phyloP scores from a whole-genome alignment of 2,113 vertebrate species.

The Bubo blakistoni region DNA sequence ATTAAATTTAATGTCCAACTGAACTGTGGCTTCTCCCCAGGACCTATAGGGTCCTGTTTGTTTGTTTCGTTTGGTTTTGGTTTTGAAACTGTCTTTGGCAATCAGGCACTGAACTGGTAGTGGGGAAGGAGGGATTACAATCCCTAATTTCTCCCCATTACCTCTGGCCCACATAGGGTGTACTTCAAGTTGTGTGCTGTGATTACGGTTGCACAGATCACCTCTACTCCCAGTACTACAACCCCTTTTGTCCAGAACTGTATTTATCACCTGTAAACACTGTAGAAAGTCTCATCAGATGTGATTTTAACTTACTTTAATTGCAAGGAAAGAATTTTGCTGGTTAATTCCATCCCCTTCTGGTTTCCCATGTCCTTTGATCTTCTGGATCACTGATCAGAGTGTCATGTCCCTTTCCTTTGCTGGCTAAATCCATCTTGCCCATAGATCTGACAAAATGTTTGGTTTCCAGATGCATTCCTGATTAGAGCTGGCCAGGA shows the following conservation, averaged over 20 bases:
- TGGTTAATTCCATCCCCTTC: neutral
- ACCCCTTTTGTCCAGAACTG: neutral
- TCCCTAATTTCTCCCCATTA: neutral
- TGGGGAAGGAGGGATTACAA: neutral
- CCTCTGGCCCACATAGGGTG: neutral
- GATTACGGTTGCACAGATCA: neutral
- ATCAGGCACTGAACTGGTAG: neutral
- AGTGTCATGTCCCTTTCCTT: neutral
- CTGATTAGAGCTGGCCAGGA: slow-evolving; percentile 1
- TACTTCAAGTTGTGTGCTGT: neutral
- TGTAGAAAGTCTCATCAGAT: neutral
- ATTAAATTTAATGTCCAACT: neutral
- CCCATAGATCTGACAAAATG: neutral
- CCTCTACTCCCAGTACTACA: neutral
- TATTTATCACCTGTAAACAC: neutral
- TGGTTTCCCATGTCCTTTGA: slow-evolving; percentile 3
- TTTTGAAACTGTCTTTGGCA: neutral
- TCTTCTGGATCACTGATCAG: neutral
- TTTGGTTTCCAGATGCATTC: neutral
- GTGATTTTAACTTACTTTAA: neutral
- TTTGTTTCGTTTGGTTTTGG: neutral
- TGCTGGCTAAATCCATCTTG: slow-evolving; percentile 1
- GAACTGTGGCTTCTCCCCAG: neutral
- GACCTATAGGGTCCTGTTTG: neutral
- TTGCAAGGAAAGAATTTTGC: neutral